Conservation (phyloP, 23 tunicate species). For the Styela plicata region DNA sequence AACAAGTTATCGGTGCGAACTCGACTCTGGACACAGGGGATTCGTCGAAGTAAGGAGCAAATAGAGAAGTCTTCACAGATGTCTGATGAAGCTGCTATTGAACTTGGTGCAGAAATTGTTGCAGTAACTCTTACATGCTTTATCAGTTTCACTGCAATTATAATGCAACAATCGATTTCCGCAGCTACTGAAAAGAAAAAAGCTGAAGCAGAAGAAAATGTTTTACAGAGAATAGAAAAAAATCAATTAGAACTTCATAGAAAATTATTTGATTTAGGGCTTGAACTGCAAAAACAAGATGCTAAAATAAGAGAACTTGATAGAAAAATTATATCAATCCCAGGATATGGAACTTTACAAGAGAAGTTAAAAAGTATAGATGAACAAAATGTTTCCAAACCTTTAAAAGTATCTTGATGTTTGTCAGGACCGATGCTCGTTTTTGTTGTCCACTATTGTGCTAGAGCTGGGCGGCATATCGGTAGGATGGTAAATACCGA, state of each 20-base stretch:
- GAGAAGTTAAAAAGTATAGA: not conserved
- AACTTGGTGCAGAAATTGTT: constrained; percentile 88
- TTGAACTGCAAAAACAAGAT: constrained; percentile 41
- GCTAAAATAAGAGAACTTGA: constrained; percentile 58
- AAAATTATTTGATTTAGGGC: constrained; percentile 66
- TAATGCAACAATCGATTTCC: constrained; percentile 72
- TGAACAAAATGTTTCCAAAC: not conserved
- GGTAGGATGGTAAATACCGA: too few relatives aligned
- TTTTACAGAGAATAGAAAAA: constrained; percentile 27
- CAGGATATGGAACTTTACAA: constrained; percentile 24
- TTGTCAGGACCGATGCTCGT: too few relatives aligned
- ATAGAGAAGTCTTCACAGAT: constrained; percentile 74
- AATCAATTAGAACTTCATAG: constrained; percentile 39
- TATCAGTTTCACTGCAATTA: constrained; percentile 68
- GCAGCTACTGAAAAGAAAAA: constrained; percentile 72
- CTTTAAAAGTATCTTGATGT: not conserved
- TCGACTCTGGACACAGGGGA: constrained; percentile 83
- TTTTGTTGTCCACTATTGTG: too few relatives aligned
- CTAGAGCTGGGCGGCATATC: too few relatives aligned
- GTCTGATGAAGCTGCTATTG: constrained; percentile 86
- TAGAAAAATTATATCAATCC: constrained; percentile 48
- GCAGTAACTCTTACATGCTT: constrained; percentile 70
- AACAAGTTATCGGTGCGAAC: constrained; percentile 71
- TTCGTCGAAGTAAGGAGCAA: constrained; percentile 74
- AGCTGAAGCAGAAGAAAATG: constrained; percentile 35